Base-by-base conservation (phyloP, 2,888 invertebrate genomes). In the Ochropleura plecta region DNA sequence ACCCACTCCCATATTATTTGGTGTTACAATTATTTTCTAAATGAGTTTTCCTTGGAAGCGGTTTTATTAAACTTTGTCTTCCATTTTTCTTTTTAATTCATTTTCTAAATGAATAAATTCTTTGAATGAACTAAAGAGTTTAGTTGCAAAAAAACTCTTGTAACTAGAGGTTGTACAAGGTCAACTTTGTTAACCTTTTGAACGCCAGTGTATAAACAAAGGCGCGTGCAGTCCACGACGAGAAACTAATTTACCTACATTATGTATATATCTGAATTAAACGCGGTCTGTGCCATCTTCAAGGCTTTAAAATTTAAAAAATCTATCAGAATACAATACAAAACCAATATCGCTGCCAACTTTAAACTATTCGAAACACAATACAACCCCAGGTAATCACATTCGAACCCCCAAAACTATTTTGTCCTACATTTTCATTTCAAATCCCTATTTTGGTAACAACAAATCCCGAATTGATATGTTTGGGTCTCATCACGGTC, bases 391-490 rank as follows among this genome's bases (percentile, higher is more conserved):
- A 87, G 85, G 87, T 87, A 85, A 83, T 73, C 68, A 67, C 20
- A 57, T 78, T 76, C 49, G 69, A 51, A 67, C 62, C 81, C 70
- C 30, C 77, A 79, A 73, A 79, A 86, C 81, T 76, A 79, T 86
- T n/a, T 85, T 79, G 87, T 78, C 66, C 70, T 64, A 79, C 80
- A 80, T 81, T 85, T 83, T 83, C 83, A 79, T 87, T 79, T 70
- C 81, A 48, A 73, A 83, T 83, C 59, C 82, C 78, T 20, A 30
- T 82, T 82, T 68, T 72, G 72, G 82, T 71, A 59, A 44, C 60
- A 86, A 83, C 87, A 88, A 88, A 80, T 88, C 90, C 89, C 86
- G 92, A 94, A 94, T 94, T 93, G 94, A 94, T 94, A 93, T 93
- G 92, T 94, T 93, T 91, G 88, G 90, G 89, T 83, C 82, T 86